phyloP scores from a whole-genome alignment of 2,113 vertebrate species.

The Microcebus griseorufus region DNA sequence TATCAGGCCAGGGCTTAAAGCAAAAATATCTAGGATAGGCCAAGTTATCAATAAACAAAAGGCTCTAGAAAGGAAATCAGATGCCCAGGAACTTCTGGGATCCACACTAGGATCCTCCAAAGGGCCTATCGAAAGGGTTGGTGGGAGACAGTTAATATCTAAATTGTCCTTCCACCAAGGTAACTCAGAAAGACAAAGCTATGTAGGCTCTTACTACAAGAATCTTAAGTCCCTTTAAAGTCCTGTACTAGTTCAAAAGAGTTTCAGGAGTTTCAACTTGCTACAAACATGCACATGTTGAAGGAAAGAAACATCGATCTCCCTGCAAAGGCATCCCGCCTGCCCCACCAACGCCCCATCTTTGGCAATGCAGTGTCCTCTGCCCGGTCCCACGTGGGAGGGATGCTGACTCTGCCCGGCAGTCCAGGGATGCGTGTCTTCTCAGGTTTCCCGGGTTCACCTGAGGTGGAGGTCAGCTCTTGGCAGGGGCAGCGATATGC shows the following conservation, averaged over 20 bases:
- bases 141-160: background rate
- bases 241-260: background rate
- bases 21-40: background rate
- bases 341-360: background rate
- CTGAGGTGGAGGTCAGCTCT: constrained; percentile 50
- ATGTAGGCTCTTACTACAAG: background rate
- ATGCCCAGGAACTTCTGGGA: background rate
- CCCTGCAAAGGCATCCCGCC: background rate
- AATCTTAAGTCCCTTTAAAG: background rate
- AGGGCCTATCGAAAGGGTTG: background rate
- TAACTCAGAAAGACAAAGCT: background rate
- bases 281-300: background rate
- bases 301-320: background rate
- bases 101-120: background rate
- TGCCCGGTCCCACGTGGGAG: background rate
- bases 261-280: background rate
- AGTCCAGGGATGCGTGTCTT: background rate
- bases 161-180: background rate
- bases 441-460: constrained; percentile 54
- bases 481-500: background rate
- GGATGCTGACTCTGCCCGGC: background rate
- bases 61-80: background rate
- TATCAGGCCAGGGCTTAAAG: background rate
- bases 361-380: background rate
- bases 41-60: background rate